Evolutionary conservation across 2,888 invertebrate species (phyloP).

Genomic region (Prionchulus punctatus): DNA sequence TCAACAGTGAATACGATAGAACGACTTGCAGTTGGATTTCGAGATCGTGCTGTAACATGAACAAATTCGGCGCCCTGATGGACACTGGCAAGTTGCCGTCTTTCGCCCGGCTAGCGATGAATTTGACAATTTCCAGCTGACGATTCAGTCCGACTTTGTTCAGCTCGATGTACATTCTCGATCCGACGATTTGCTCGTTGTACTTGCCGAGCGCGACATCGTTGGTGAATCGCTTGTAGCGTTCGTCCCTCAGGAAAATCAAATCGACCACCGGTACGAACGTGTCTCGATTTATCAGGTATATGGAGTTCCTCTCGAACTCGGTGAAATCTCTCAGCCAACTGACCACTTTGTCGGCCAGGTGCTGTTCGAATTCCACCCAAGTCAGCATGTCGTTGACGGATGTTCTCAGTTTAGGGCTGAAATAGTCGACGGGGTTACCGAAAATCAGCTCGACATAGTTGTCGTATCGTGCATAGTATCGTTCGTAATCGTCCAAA

Average conservation of each 20-base stretch:
- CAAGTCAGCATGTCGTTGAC: constrained; percentile 6
- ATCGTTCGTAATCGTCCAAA: constrained; percentile 1
- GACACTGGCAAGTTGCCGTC: constrained; percentile 20
- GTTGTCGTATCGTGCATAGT: constrained; percentile 6
- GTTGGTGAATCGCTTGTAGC: constrained; percentile 20
- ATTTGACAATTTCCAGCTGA: not conserved
- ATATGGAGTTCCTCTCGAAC: constrained; percentile 25
- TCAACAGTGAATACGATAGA: no score
- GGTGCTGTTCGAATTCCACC: constrained; percentile 16
- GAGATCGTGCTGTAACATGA: constrained; percentile 27
- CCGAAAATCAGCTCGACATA: constrained; percentile 6
- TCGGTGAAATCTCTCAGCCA: constrained; percentile 28
- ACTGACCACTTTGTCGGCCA: constrained; percentile 22
- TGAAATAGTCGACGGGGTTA: constrained; percentile 4
- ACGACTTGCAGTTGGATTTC: no score
- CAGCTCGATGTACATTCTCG: constrained; percentile 27
- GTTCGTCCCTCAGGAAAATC: constrained; percentile 21
- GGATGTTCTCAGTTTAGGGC: not conserved
- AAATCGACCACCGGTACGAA: constrained; percentile 28
- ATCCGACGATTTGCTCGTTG: constrained; percentile 21
- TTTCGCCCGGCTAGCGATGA: constrained; percentile 14
- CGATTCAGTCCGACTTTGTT: constrained; percentile 18
- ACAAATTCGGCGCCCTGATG: constrained; percentile 21
- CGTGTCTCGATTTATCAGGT: constrained; percentile 22
- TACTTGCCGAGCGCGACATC: constrained; percentile 24